Evolutionary conservation across 1,140 invertebrate genomes (phyloP).

Genomic region (Drosophila ficusphila): DNA sequence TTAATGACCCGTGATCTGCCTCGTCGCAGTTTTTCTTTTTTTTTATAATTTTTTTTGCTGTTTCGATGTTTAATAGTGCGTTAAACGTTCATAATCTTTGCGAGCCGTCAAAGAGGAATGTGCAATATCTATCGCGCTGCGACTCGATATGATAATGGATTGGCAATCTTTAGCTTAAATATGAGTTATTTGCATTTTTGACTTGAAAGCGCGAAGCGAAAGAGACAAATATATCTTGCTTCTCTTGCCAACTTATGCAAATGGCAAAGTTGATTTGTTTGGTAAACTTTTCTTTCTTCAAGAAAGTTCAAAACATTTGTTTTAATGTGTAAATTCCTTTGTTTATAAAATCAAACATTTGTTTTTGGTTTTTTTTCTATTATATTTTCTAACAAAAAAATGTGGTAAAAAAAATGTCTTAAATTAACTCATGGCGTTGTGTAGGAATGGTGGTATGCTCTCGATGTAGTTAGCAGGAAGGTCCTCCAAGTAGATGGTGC

Average conservation of each 20-base stretch:
- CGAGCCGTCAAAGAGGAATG: constrained; percentile 8
- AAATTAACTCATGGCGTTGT: constrained; percentile 59
- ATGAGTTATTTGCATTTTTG: background rate
- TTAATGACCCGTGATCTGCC: constrained; percentile 48
- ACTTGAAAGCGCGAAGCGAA: constrained; percentile 2
- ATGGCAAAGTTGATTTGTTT: background rate
- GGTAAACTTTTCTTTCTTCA: background rate
- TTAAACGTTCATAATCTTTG: constrained; percentile 14
- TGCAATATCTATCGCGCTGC: constrained; percentile 11
- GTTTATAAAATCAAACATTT: background rate
- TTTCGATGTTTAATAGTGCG: constrained; percentile 2
- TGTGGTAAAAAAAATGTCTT: constrained; percentile 55
- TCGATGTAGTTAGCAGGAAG: constrained; percentile 45
- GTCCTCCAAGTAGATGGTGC: constrained; percentile 5
- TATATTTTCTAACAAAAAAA: constrained; percentile 56
- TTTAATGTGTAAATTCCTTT: too few species aligned
- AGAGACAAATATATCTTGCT: background rate
- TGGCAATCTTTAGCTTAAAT: background rate
- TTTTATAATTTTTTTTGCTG: constrained; percentile 9
- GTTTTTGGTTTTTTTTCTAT: constrained; percentile 30
- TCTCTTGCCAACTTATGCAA: background rate
- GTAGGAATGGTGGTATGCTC: constrained; percentile 43
- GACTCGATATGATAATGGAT: constrained; percentile 19
- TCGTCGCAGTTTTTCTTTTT: constrained; percentile 11
- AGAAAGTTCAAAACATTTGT: too few species aligned